Evolutionary conservation across 1,140 invertebrate genomes (phyloP).

Genomic region (Conopomorpha cramerella): DNA sequence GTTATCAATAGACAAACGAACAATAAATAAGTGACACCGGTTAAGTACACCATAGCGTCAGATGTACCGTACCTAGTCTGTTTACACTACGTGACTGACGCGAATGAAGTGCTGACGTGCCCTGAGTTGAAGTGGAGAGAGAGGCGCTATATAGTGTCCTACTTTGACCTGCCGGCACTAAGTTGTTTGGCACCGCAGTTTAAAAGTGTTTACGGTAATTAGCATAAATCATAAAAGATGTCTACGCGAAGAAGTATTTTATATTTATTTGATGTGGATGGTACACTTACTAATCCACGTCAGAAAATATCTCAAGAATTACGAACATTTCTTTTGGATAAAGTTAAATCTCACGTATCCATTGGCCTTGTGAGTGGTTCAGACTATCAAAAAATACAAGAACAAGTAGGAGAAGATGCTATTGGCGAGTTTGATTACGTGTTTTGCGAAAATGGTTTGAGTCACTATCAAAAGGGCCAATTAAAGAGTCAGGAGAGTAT

Average conservation of each 20-base stretch:
- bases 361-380: constrained; percentile 95
- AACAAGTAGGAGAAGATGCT: constrained; percentile 84
- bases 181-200: too few species aligned
- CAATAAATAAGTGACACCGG: constrained; percentile 9
- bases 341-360: constrained; percentile 70
- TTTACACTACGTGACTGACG: constrained; percentile 5
- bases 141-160: too few species aligned
- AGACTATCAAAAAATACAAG: constrained; percentile 89
- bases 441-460: constrained; percentile 96
- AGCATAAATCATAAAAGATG: too few species aligned
- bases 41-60: constrained; percentile 10
- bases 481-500: constrained; percentile 80
- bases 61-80: constrained; percentile 4
- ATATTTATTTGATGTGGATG: constrained; percentile 95
- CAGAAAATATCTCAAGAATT: constrained; percentile 77
- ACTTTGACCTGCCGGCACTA: constrained; percentile 21
- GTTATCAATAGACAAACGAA: constrained; percentile 17
- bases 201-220: too few species aligned
- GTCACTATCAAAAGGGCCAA: constrained; percentile 80
- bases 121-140: constrained; percentile 16
- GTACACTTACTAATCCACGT: constrained; percentile 88
- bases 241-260: constrained; percentile 55
- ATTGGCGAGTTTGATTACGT: constrained; percentile 87
- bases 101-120: constrained; percentile 12
- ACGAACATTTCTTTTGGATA: constrained; percentile 77